Evolutionary conservation across 2,797 vertebrate genomes (phyloP), one percentile per base, ranked within the genome.

Genomic region (Phrynocephalus guinanensis): DNA sequence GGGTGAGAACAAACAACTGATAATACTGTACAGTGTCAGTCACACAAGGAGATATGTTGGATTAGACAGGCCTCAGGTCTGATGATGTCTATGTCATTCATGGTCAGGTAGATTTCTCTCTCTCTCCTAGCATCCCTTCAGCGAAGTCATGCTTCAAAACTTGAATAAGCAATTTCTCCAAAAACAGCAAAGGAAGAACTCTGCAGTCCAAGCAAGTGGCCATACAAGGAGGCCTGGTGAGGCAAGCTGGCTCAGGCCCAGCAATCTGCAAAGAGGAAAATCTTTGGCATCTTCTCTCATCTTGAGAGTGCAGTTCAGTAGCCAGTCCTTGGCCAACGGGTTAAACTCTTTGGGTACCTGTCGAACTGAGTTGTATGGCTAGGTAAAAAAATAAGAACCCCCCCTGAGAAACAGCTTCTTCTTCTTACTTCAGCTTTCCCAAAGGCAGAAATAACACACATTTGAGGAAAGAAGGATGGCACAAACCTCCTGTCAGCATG

Each of bases 321-420:
- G 83, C 22, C 56, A 60, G 81, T 71, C 60, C 50, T 85, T 22
- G 48, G 70, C n/a, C 77, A 73, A 84, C 3, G 8, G 28, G 6
- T 87, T 81, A 87, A 90, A 66, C 78, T 87, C 28, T 44, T 66
- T 76, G 82, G 78, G 83, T 76, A 33, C 56, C 85, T 70, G 82
- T 82, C 82, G 70, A 84, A 84, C 22, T 44, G 28, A 87, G 82
- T 24, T 6, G 24, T 52, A 80, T 38, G 26, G 50, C 48, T 87
- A 30, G 82, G 77, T 63, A 33, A 48, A 84, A 44, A 76, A 18
- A n/a, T 26, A 81, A 15, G 28, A 80, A 13, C 71, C 82, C 38
- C 71, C 22, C n/a, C 63, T 75, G 76, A 63, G 85, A 63, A 81
- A 48, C 63, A 82, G 86, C 89, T 84, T 50, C 50, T 16, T 33